Evolutionary conservation across 2,888 invertebrate species (phyloP).

Genomic region (Andrena haemorrhoa): DNA sequence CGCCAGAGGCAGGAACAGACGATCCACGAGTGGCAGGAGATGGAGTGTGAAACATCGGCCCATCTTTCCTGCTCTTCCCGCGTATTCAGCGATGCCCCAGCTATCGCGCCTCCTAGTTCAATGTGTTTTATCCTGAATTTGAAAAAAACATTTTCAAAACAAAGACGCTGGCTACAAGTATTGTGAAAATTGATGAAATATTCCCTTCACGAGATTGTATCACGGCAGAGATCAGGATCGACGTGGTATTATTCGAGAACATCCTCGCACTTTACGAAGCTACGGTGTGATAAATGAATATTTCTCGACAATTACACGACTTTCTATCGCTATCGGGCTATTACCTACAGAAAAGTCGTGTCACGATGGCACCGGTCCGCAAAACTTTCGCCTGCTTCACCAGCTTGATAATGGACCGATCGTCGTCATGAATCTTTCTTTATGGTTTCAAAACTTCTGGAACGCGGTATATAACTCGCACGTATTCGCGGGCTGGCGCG

Average conservation of each 20-base stretch:
- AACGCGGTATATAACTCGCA: conserved; percentile 68
- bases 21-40: conserved; percentile 76
- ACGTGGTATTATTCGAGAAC: neutral
- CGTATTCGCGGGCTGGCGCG: conserved; percentile 30
- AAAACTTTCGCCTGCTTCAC: conserved; percentile 60
- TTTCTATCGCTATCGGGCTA: conserved; percentile 23
- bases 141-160: no score
- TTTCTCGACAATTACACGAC: conserved; percentile 8
- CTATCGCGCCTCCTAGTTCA: conserved; percentile 56
- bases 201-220: neutral
- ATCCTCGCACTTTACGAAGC: neutral
- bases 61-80: conserved; percentile 74
- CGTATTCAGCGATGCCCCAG: conserved; percentile 60
- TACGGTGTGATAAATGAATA: neutral
- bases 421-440: conserved; percentile 80
- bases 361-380: conserved; percentile 27
- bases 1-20: conserved; percentile 68
- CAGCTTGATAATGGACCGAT: conserved; percentile 78
- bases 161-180: neutral
- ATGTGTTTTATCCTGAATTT: conserved; percentile 58
- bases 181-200: neutral
- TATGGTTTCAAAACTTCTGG: conserved; percentile 74
- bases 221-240: neutral
- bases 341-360: conserved; percentile 40
- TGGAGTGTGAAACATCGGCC: conserved; percentile 79